phyloP scores from a whole-genome alignment of 1,140 invertebrate species.

The Platorchestia sp. region DNA sequence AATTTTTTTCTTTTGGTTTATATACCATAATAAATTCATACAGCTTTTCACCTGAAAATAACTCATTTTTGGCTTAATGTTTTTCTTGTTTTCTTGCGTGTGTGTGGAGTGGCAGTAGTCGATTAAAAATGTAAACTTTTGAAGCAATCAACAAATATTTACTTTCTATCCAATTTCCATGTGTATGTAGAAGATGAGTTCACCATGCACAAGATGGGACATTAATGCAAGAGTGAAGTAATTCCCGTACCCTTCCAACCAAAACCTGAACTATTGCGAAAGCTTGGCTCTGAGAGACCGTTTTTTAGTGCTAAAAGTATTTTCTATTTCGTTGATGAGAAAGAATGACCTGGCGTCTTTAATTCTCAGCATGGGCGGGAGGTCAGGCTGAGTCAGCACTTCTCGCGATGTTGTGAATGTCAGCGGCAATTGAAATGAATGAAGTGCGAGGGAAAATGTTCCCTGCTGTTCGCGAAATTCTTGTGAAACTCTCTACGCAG shows the following conservation, averaged over 20 bases:
- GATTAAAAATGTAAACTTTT: neutral
- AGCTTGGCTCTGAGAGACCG: neutral
- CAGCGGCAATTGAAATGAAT: neutral
- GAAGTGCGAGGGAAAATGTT: neutral
- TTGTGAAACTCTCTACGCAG: neutral
- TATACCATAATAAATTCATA: too few relatives aligned
- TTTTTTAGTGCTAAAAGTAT: neutral
- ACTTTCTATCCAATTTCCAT: neutral
- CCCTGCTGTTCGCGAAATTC: neutral
- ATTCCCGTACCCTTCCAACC: neutral
- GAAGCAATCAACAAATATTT: neutral
- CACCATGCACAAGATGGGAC: neutral
- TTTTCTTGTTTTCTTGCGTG: too few relatives aligned
- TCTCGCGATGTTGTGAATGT: neutral
- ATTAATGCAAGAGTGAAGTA: neutral
- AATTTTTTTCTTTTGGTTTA: too few relatives aligned
- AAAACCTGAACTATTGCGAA: neutral
- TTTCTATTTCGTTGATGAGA: neutral
- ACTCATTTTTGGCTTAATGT: too few relatives aligned
- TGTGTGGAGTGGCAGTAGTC: neutral
- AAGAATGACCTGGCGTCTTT: neutral
- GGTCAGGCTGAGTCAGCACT: neutral
- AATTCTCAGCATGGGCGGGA: neutral
- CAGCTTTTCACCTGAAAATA: too few relatives aligned
- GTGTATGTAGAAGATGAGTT: neutral